These are phyloP conservation scores for Euproctis similis DNA, from an alignment of 2,888 invertebrate species.

Conservation along the genomic window DNA sequence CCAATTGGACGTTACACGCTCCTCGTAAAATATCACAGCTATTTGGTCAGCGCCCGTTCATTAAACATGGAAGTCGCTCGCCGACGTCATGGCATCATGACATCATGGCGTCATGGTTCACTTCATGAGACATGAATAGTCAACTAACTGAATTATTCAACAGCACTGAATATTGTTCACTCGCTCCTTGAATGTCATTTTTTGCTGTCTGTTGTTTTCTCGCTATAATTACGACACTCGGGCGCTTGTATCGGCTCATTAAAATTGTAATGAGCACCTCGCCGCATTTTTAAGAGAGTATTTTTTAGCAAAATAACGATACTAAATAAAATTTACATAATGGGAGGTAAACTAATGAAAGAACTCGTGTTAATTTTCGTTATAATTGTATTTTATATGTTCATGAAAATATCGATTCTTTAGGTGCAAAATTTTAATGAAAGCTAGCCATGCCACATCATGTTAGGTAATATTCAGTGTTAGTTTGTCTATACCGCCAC, in stretches of 20 bases:
- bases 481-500: no score
- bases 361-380: no score
- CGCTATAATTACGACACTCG: slow-evolving; percentile 1
- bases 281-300: no score
- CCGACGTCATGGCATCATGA: slow-evolving; percentile 2
- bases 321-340: no score
- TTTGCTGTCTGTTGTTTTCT: slow-evolving; percentile 17
- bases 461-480: no score
- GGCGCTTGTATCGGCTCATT: neutral
- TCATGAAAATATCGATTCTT: no score
- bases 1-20: slow-evolving; percentile 1
- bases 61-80: slow-evolving; percentile 15
- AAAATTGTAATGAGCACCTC: neutral
- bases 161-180: slow-evolving; percentile 15
- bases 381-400: no score
- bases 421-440: no score
- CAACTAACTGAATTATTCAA: slow-evolving; percentile 25
- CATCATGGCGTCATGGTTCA: slow-evolving; percentile 5
- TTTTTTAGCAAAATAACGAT: no score
- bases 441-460: no score
- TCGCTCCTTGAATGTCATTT: slow-evolving; percentile 13
- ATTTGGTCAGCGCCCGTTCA: slow-evolving; percentile 15
- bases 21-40: slow-evolving; percentile 5
- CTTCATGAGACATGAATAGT: slow-evolving; percentile 22
- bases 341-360: no score